Percentiles rank a stretch among this genome's conserved stretches.
These are phyloP conservation scores for Cantharis rufa DNA, from an alignment of 2,888 invertebrate species.

Conservation along the genomic window DNA sequence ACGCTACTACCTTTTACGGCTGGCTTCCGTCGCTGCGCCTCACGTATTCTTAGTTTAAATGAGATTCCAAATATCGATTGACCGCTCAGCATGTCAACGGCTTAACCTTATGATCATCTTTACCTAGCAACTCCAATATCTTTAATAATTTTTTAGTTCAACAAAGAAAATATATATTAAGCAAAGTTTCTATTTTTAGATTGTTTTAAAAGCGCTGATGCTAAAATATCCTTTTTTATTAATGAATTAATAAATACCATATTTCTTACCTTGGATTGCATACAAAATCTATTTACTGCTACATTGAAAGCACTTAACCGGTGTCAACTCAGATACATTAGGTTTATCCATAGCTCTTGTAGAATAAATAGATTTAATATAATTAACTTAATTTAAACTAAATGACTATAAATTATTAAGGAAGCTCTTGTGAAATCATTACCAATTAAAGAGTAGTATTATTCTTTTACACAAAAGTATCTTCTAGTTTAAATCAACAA, in stretches of 20 bases:
- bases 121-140: neutral
- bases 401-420: neutral
- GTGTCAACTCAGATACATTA: neutral
- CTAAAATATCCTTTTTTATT: neutral
- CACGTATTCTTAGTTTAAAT: neutral
- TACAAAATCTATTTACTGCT: neutral
- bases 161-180: neutral
- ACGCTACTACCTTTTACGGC: too few relatives aligned
- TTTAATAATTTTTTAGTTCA: neutral
- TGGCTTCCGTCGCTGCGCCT: too few relatives aligned
- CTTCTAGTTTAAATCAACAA: too few relatives aligned
- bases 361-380: neutral
- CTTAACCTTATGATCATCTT: neutral
- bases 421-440: neutral
- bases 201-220: neutral
- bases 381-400: neutral
- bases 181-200: neutral
- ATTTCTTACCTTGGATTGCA: neutral
- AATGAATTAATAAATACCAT: neutral
- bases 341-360: neutral
- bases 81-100: neutral
- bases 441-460: neutral
- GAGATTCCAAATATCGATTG: neutral
- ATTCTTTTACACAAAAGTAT: neutral
- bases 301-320: neutral